A percentile compares a stretch with the other conserved stretches of the same genome.
phyloP scores from a whole-genome alignment of 35 echinoderm and acorn worm genomes.

The Eucidaris tribuloides region DNA sequence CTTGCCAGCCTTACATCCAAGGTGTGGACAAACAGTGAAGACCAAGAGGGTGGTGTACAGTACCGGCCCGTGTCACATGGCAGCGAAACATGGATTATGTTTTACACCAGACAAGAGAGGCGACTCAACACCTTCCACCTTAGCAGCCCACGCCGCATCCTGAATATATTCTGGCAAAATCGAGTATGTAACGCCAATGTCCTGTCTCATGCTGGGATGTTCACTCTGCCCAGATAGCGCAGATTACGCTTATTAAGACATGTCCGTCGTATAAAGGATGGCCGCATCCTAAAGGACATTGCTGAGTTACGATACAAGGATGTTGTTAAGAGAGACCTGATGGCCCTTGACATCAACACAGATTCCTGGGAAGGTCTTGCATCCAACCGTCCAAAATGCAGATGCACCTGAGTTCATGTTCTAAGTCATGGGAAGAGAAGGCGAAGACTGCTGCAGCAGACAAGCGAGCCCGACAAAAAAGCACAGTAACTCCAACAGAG shows the following conservation, averaged over 20 bases:
- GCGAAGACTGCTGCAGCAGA: too few species aligned
- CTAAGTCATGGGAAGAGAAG: too few species aligned
- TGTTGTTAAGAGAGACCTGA: too few species aligned
- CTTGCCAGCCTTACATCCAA: slow-evolving; percentile 14
- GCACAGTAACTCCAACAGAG: too few species aligned
- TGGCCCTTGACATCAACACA: too few species aligned
- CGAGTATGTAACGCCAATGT: background rate
- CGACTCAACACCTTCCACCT: slow-evolving; percentile 26
- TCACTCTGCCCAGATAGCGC: background rate
- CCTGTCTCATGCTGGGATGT: background rate
- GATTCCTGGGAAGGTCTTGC: too few species aligned
- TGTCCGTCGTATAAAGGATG: too few species aligned
- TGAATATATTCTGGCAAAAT: background rate
- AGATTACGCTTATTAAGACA: background rate
- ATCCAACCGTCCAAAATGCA: too few species aligned
- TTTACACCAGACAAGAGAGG: slow-evolving; percentile 16
- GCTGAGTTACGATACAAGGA: slow-evolving; percentile 18
- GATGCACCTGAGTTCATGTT: too few species aligned
- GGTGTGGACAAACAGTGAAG: slow-evolving; percentile 41
- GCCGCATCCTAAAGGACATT: too few species aligned
- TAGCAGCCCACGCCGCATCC: background rate
- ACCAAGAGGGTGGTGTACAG: slow-evolving; percentile 50
- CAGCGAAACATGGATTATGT: slow-evolving; percentile 30
- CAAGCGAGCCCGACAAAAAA: too few species aligned
- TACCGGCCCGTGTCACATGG: slow-evolving; percentile 46